Evolutionary conservation across 2,888 invertebrate genomes (phyloP).

Genomic region (Caenorhabditis sp.): DNA sequence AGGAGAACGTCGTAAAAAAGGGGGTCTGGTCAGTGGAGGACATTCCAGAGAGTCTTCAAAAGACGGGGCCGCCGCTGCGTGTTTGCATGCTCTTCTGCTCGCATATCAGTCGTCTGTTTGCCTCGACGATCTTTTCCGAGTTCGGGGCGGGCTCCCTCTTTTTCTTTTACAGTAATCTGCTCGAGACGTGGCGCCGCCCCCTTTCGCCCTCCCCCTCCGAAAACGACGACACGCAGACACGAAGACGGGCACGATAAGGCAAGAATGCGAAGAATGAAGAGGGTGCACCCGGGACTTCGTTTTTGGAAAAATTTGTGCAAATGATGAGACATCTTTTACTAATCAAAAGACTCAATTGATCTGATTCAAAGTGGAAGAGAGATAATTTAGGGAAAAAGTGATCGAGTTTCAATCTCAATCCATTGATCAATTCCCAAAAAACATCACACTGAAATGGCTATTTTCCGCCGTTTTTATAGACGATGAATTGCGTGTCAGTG

Average conservation of each 20-base stretch:
- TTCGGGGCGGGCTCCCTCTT: constrained; percentile 30
- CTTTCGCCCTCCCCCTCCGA: constrained; percentile 21
- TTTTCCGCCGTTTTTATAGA: too few species aligned
- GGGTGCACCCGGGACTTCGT: constrained; percentile 22
- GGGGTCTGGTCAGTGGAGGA: neutral
- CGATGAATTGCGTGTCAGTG: constrained; percentile 39
- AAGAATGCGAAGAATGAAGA: constrained; percentile 30
- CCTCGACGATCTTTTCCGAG: constrained; percentile 3
- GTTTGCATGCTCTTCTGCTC: constrained; percentile 28
- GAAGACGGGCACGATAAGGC: constrained; percentile 27
- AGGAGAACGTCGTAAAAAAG: constrained; percentile 9
- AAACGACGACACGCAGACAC: constrained; percentile 25
- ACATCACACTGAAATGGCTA: too few species aligned
- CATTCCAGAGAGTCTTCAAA: constrained; percentile 42
- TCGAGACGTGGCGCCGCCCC: constrained; percentile 7
- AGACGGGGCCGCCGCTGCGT: constrained; percentile 11
- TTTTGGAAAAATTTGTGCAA: constrained; percentile 7
- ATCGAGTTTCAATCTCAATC: too few species aligned
- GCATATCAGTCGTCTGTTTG: constrained; percentile 16
- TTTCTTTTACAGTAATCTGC: constrained; percentile 22
- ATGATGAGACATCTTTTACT: neutral
- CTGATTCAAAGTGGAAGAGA: too few species aligned
- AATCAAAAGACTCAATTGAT: too few species aligned
- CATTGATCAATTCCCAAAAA: too few species aligned
- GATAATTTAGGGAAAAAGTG: too few species aligned